These are phyloP conservation scores for Heterotis niloticus DNA, from an alignment of 2,113 vertebrate genomes.

Conservation along the genomic window DNA sequence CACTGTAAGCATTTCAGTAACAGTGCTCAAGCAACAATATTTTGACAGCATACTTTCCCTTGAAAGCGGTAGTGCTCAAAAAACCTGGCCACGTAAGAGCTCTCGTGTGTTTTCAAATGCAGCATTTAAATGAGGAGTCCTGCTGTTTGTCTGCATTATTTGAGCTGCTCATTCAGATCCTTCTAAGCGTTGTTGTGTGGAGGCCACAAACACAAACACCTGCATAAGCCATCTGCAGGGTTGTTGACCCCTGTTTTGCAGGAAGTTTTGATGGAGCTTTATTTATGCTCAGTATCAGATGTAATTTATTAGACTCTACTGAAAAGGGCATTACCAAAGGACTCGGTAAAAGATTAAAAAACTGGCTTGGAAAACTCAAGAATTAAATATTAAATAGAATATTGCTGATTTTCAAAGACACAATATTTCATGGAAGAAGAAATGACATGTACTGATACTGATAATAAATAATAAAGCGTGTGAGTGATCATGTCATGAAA, in stretches of 20 bases:
- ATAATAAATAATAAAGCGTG: too few relatives aligned
- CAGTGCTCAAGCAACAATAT: not conserved
- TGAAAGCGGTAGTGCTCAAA: not conserved
- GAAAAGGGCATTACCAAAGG: not conserved
- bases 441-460: too few relatives aligned
- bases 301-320: not conserved
- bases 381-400: too few relatives aligned
- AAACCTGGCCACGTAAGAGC: not conserved
- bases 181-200: not conserved
- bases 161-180: not conserved
- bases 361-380: too few relatives aligned
- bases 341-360: not conserved
- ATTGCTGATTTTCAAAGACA: too few relatives aligned
- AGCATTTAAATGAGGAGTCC: not conserved
- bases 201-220: slow-evolving; percentile 11
- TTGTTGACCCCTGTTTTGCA: not conserved
- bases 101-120: not conserved
- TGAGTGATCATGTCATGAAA: too few relatives aligned
- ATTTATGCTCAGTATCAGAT: not conserved
- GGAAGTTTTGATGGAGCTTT: not conserved
- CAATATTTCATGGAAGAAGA: too few relatives aligned
- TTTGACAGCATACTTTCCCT: not conserved
- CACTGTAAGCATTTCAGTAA: not conserved
- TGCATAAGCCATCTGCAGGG: not conserved
- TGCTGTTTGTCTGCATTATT: not conserved